phyloP scores from a whole-genome alignment of 2,888 invertebrate species.

The Urechis unicinctus region DNA sequence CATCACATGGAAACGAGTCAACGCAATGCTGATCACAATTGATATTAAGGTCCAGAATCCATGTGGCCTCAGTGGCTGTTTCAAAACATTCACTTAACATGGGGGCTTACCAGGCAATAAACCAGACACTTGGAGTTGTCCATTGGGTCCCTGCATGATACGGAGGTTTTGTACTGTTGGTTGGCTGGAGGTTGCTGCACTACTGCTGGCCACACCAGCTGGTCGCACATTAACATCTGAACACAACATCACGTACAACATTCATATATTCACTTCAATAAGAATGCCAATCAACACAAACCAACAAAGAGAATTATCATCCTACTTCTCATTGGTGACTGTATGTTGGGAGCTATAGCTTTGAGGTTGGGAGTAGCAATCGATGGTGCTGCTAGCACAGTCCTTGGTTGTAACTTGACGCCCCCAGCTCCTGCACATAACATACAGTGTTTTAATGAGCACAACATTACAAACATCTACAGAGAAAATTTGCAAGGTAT shows the following conservation, averaged over 20 bases:
- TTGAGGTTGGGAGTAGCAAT: background rate
- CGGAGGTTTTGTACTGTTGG: conserved; percentile 61
- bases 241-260: too few relatives aligned
- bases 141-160: conserved; percentile 82
- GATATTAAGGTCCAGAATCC: background rate
- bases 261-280: too few relatives aligned
- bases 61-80: too few relatives aligned
- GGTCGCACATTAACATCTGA: too few relatives aligned
- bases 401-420: conserved; percentile 34
- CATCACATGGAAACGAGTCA: background rate
- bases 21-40: background rate
- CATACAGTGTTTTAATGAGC: too few relatives aligned
- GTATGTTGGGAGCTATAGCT: conserved; percentile 8
- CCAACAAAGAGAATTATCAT: too few relatives aligned
- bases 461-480: too few relatives aligned
- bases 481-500: too few relatives aligned
- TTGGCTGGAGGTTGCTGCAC: too few relatives aligned
- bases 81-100: background rate
- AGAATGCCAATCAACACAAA: too few relatives aligned
- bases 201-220: too few relatives aligned
- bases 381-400: conserved; percentile 9
- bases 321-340: background rate
- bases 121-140: conserved; percentile 85
- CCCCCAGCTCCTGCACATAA: conserved; percentile 7
- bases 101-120: conserved; percentile 67